These are phyloP conservation scores for Diarsia mendica DNA, from an alignment of 2,888 invertebrate genomes.

Conservation along the genomic window DNA sequence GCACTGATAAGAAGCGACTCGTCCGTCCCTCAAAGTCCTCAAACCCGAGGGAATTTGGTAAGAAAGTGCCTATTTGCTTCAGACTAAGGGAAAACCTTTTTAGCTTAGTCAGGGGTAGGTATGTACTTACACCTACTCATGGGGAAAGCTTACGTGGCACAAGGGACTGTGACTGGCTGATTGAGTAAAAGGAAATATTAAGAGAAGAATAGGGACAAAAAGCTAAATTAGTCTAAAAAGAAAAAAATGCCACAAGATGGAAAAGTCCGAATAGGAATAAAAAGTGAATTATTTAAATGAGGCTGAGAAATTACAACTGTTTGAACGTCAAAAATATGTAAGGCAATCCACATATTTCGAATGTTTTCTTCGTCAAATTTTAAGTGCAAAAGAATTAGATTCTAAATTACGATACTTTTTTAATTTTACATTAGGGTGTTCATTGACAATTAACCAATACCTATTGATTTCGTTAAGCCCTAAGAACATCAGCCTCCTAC, in stretches of 20 bases:
- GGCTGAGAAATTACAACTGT: not conserved
- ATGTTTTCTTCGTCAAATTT: not conserved
- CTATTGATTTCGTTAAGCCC: not conserved
- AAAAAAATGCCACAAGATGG: not conserved
- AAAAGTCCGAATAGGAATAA: not conserved
- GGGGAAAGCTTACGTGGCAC: constrained; percentile 12
- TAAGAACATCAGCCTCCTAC: not conserved
- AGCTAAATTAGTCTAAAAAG: not conserved
- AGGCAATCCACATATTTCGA: not conserved
- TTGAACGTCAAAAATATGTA: not conserved
- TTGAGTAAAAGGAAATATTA: not conserved
- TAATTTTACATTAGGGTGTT: too few species aligned
- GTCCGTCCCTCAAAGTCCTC: not conserved
- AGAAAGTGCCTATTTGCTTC: constrained; percentile 12
- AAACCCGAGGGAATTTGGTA: constrained; percentile 13
- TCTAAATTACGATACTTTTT: too few species aligned
- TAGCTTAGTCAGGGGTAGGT: constrained; percentile 5
- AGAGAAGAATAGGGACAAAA: not conserved
- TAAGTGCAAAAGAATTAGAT: not conserved
- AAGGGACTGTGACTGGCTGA: not conserved
- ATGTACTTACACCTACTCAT: not conserved
- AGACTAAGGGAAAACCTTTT: constrained; percentile 40
- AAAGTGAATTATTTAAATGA: not conserved
- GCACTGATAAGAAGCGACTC: not conserved
- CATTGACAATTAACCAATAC: not conserved